Evolutionary conservation across 2,888 invertebrate genomes (phyloP), one percentile per base, ranked within the genome.

Genomic region (Leptinotarsa juncta): DNA sequence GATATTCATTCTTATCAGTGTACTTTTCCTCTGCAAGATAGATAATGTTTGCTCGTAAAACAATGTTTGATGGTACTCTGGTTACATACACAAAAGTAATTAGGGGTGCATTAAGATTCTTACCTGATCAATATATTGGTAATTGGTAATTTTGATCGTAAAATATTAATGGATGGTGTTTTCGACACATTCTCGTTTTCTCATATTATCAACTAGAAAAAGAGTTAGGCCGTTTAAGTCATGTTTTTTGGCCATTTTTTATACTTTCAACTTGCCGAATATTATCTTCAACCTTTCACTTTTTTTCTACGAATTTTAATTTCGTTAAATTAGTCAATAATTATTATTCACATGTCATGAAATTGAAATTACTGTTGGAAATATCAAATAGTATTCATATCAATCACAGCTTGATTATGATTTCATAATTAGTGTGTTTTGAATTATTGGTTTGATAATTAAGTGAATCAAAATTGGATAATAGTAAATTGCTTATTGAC

Each of bases 341-440:
- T 57, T 26, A 26, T 14, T 23, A 20, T 57, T 57, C 57, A 57
- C 18, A 57, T 57, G 26, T 57, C 57, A 23, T 57, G 57, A 57
- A 57, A 57, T 23, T 23, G 14, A 20, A 57, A 57, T 57, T 16
- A 57, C 14, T 23, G 14, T 18, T 14, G 57, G 14, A 57, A 57
- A 57, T 57, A 12, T 20, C 15, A 57, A 20, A 57, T 23, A 14
- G 20, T 20, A 14, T 10, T 20, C 57, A 23, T 57, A 57, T 15
- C 15, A 51, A 51, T 51, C n/a, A 51, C 3, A 16, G 51, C 5
- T 51, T 16, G 15, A 57, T 57, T 26, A 57, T 23, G 23, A 23
- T 10, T 57, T 57, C 26, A 20, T 57, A 57, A 57, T 57, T 57
- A 23, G 23, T 57, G 14, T 42, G 51, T 51, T 51, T 57, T 15